Evolutionary conservation across 1,140 invertebrate genomes (phyloP).

Genomic region (Nylanderia fulva): DNA sequence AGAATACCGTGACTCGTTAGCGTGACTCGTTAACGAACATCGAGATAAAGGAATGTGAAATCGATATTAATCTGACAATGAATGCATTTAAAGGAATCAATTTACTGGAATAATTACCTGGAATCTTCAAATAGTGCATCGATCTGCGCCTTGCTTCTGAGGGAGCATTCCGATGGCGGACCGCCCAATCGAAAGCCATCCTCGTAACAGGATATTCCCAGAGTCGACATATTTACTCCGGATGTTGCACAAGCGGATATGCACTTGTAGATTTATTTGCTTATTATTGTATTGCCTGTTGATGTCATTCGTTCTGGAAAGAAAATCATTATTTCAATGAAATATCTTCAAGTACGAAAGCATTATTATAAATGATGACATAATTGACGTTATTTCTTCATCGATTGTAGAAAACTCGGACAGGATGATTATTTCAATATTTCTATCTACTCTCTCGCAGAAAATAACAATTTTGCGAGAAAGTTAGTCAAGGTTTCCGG

Average conservation of each 20-base stretch:
- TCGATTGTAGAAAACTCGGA: background rate
- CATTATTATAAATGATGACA: background rate
- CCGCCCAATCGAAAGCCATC: slow-evolving; percentile 82
- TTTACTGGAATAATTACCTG: slow-evolving; percentile 48
- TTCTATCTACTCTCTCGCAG: background rate
- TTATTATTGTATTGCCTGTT: background rate
- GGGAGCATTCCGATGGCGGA: slow-evolving; percentile 82
- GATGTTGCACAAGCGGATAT: background rate
- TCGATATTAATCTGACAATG: background rate
- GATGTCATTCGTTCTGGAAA: slow-evolving; percentile 67
- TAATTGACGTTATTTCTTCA: background rate
- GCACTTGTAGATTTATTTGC: slow-evolving; percentile 1
- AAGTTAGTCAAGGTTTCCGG: slow-evolving; percentile 1
- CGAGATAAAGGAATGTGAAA: background rate
- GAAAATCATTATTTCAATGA: background rate
- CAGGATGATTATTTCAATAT: background rate
- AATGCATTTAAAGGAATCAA: background rate
- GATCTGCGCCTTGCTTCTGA: slow-evolving; percentile 87
- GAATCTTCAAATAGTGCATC: slow-evolving; percentile 93
- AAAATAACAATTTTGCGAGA: background rate
- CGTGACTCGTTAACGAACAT: too few species aligned
- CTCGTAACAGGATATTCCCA: slow-evolving; percentile 79
- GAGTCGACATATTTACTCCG: slow-evolving; percentile 58
- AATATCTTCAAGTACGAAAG: background rate
- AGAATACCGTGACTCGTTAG: background rate